A percentile compares a stretch with the other conserved stretches of the same genome.
These are phyloP conservation scores for Cisticola juncidis DNA, from an alignment of 2,113 vertebrate genomes.

Conservation along the genomic window DNA sequence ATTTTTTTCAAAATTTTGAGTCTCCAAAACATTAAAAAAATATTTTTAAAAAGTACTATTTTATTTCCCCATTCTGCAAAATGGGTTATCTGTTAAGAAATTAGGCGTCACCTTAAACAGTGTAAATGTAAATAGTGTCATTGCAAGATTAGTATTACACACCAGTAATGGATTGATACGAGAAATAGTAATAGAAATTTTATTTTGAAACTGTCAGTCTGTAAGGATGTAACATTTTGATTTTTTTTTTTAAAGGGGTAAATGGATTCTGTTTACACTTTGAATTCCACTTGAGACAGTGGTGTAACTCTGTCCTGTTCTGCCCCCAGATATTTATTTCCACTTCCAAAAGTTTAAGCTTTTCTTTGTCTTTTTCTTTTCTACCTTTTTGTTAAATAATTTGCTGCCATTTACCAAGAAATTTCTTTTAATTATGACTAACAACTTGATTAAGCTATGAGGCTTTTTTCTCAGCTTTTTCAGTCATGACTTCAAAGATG, in stretches of 20 bases:
- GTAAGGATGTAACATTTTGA: accelerated
- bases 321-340: neutral
- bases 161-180: neutral
- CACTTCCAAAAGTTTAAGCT: neutral
- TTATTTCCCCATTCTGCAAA: neutral
- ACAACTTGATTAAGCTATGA: neutral
- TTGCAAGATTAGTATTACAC: neutral
- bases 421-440: neutral
- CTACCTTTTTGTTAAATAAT: neutral
- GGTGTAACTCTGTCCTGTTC: neutral
- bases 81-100: neutral
- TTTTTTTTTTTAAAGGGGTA: neutral
- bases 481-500: neutral
- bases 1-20: neutral
- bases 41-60: neutral
- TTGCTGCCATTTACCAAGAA: neutral
- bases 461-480: neutral
- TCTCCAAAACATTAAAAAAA: neutral
- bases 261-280: neutral
- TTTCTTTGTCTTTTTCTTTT: neutral
- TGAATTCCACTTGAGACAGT: neutral
- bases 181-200: neutral
- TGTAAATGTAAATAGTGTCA: neutral
- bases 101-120: neutral
- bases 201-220: neutral